Evolutionary conservation across 2,113 vertebrate species (phyloP).

Genomic region (Protobothrops flavoviridis): DNA sequence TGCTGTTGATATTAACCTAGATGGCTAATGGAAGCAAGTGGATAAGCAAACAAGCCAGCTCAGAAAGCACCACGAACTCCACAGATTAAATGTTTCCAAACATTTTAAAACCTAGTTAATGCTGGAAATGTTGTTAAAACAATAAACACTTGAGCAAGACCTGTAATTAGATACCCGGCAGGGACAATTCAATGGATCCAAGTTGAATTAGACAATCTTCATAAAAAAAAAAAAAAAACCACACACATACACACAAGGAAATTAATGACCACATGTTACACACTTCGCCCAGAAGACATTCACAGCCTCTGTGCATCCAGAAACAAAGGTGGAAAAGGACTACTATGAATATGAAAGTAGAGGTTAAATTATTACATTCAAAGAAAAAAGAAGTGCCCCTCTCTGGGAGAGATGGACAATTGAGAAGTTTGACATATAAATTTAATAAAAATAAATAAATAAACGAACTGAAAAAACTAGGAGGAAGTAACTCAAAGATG

Average conservation of each 20-base stretch:
- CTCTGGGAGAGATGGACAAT: no score
- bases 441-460: no score
- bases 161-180: not conserved
- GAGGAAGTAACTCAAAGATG: not conserved
- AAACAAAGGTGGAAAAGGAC: not conserved
- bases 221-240: no score
- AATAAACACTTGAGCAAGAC: not conserved
- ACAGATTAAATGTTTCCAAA: not conserved
- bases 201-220: not conserved
- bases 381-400: not conserved
- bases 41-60: not conserved
- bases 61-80: not conserved
- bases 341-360: not conserved
- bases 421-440: no score
- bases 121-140: not conserved
- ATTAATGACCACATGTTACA: not conserved
- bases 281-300: not conserved
- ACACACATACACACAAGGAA: not conserved
- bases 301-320: not conserved
- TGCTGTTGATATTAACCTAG: not conserved
- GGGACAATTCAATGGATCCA: not conserved
- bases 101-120: not conserved
- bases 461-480: not conserved
- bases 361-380: not conserved
- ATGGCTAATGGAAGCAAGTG: not conserved